A percentile compares a stretch with the other conserved stretches of the same genome.
Conservation (phyloP, 2,888 invertebrate genomes). For the Cheilosia soror region DNA sequence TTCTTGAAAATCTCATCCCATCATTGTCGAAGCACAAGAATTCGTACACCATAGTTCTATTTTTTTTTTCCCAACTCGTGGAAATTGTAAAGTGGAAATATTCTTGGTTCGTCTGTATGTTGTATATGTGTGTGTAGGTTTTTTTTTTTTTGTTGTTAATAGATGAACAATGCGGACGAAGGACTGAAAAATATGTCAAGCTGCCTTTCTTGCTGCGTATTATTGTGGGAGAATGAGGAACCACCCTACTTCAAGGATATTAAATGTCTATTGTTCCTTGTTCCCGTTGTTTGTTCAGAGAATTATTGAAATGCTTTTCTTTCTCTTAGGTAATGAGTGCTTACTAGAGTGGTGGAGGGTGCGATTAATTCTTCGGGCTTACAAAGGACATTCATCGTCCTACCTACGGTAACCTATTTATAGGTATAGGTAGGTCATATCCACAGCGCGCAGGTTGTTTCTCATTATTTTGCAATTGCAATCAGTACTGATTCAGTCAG, state of each 20-base stretch:
- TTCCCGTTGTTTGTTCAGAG: constrained; percentile 37
- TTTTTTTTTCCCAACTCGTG: constrained; percentile 28
- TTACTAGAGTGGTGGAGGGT: constrained; percentile 26
- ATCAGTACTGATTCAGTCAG: constrained; percentile 62
- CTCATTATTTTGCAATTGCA: constrained; percentile 50
- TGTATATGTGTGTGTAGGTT: background rate
- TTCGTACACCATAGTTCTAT: constrained; percentile 20
- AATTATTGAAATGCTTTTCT: constrained; percentile 59
- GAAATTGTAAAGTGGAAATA: constrained; percentile 60
- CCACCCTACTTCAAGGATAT: constrained; percentile 51
- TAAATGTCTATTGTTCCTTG: constrained; percentile 55
- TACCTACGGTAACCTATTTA: constrained; percentile 14
- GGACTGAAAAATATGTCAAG: constrained; percentile 61
- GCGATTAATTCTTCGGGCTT: constrained; percentile 50
- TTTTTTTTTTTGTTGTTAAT: constrained; percentile 23
- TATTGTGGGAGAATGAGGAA: constrained; percentile 6
- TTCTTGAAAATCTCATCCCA: background rate
- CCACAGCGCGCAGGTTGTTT: constrained; percentile 2
- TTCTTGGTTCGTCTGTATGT: constrained; percentile 24
- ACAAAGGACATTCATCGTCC: constrained; percentile 13
- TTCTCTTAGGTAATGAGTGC: constrained; percentile 64
- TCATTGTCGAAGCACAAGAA: constrained; percentile 38
- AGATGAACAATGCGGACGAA: constrained; percentile 46
- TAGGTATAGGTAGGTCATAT: constrained; percentile 34
- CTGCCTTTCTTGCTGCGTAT: constrained; percentile 37